A percentile compares a stretch with the other conserved stretches of the same genome.
These are phyloP conservation scores for Iguana delicatissima DNA, from an alignment of 2,797 vertebrate genomes.

Conservation along the genomic window DNA sequence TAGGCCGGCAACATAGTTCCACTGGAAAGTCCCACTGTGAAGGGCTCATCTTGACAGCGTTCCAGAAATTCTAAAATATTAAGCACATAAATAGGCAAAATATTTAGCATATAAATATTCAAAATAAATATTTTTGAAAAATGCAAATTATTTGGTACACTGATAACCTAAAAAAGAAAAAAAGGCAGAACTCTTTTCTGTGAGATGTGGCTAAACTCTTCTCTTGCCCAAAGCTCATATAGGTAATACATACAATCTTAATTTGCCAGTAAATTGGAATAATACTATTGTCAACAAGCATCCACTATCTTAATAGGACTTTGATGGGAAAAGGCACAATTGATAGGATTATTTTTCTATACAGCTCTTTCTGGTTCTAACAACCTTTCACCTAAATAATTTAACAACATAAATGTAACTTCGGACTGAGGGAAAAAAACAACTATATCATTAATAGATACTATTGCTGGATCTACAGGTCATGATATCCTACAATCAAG, in stretches of 20 bases:
- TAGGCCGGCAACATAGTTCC: conserved; percentile 95
- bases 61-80: conserved; percentile 59
- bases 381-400: not conserved
- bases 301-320: not conserved
- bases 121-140: not conserved
- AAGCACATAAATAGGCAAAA: conserved; percentile 45
- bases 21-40: conserved; percentile 96
- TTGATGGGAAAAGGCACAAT: not conserved
- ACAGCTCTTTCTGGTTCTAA: not conserved
- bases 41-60: conserved; percentile 80
- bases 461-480: not conserved
- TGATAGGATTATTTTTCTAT: not conserved
- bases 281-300: not conserved
- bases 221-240: not conserved
- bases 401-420: not conserved
- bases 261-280: not conserved
- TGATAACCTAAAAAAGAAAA: not conserved
- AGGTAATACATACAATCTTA: not conserved
- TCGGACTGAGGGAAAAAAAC: not conserved
- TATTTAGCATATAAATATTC: conserved; percentile 12
- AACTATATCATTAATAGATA: not conserved
- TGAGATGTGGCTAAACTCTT: not conserved
- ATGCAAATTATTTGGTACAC: not conserved
- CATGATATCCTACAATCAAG: not conserved
- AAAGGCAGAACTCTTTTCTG: too few species aligned